These are phyloP conservation scores for Lutjanus argentimaculatus DNA, from an alignment of 2,797 vertebrate genomes.

Conservation along the genomic window DNA sequence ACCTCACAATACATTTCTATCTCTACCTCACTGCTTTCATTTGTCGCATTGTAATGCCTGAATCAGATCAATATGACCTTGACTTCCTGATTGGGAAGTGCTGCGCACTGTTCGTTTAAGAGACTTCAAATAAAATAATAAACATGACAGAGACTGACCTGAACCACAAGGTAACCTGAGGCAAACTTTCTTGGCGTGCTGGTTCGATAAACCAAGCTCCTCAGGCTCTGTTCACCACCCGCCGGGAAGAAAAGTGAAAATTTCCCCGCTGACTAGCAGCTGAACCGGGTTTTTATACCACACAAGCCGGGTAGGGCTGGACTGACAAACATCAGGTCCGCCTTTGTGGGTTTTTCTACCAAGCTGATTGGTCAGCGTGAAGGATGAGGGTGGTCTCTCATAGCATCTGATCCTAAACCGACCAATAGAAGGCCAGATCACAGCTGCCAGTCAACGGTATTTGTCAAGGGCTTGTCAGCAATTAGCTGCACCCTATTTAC, in stretches of 20 bases:
- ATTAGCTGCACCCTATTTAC: constrained; percentile 29
- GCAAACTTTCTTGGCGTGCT: constrained; percentile 2
- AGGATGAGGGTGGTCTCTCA: constrained; percentile 29
- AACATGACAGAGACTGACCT: constrained; percentile 70
- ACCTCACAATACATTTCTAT: not conserved
- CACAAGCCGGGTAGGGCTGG: constrained; percentile 37
- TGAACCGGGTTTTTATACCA: constrained; percentile 65
- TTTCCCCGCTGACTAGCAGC: constrained; percentile 29
- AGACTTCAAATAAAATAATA: not conserved
- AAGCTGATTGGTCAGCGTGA: constrained; percentile 42
- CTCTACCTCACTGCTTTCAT: not conserved
- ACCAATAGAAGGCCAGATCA: constrained; percentile 58
- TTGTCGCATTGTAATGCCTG: not conserved
- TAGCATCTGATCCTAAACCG: constrained; percentile 69
- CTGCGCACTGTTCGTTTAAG: fast-evolving
- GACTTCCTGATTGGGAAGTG: constrained; percentile 21
- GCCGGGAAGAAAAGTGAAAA: constrained; percentile 63
- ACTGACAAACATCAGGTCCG: not conserved
- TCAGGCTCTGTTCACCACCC: constrained; percentile 41
- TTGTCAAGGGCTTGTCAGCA: constrained; percentile 26
- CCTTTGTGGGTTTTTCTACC: not conserved
- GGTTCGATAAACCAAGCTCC: constrained; percentile 5
- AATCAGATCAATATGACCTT: constrained; percentile 47
- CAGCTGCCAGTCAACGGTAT: constrained; percentile 46
- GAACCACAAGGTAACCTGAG: constrained; percentile 43